Conservation (phyloP, 2,797 vertebrate genomes). For the Chromis chromis region DNA sequence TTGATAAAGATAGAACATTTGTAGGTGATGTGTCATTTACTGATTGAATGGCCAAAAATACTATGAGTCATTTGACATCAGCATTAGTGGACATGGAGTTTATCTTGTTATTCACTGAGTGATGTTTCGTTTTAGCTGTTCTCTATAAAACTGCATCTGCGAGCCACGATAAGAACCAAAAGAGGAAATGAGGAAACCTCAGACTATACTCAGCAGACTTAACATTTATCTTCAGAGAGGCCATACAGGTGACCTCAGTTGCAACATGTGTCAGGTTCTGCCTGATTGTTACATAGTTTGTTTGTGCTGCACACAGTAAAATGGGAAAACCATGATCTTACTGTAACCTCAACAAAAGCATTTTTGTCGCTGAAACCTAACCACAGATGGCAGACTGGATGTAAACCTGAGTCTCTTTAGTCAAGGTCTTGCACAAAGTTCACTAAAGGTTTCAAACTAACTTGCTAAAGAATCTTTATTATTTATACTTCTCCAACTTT, state of each 20-base stretch:
- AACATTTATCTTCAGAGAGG: constrained; percentile 67
- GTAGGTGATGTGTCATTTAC: constrained; percentile 11
- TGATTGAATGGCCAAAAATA: constrained; percentile 34
- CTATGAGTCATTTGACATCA: constrained; percentile 34
- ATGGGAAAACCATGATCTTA: constrained; percentile 1
- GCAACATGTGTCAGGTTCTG: constrained; percentile 42
- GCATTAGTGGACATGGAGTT: constrained; percentile 26
- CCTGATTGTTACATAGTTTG: constrained; percentile 8
- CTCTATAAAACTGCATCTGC: constrained; percentile 75
- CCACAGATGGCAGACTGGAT: neutral
- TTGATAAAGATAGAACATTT: constrained; percentile 13
- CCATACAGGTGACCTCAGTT: constrained; percentile 68
- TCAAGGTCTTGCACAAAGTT: neutral
- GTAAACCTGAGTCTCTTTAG: neutral
- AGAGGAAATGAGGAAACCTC: constrained; percentile 86
- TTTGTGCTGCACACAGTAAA: constrained; percentile 15
- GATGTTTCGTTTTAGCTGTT: constrained; percentile 72
- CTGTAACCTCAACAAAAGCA: neutral
- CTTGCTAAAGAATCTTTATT: too few relatives aligned
- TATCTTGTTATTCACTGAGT: constrained; percentile 50
- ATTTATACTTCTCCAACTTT: too few relatives aligned
- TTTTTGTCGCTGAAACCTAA: neutral
- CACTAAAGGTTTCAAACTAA: too few relatives aligned
- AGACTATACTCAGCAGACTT: constrained; percentile 75
- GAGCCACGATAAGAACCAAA: constrained; percentile 80